These are phyloP conservation scores for Cladopsammia gracilis DNA, from an alignment of 64 coral and sea anemone species.

Conservation along the genomic window DNA sequence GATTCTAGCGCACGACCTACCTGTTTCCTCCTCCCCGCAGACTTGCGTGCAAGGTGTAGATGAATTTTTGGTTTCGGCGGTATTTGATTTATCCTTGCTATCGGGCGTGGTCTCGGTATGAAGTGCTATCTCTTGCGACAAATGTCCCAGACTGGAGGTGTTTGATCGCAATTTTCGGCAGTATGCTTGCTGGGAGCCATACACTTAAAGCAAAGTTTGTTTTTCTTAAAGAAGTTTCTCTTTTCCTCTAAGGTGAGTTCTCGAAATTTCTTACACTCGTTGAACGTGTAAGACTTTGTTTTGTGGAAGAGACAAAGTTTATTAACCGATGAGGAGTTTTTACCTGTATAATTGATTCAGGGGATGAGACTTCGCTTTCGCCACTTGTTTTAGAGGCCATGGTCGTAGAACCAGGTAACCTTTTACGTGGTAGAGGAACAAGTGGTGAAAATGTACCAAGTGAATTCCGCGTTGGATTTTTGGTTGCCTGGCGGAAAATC, in stretches of 20 bases:
- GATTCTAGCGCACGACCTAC: neutral
- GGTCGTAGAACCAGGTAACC: neutral
- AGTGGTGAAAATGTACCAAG: neutral
- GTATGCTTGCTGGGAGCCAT: conserved; percentile 19
- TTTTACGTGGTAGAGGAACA: neutral
- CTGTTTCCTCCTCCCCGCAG: too few species aligned
- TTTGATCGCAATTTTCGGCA: conserved; percentile 35
- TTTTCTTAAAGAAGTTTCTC: conserved; percentile 37
- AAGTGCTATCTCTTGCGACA: conserved; percentile 58
- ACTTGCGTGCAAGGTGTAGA: too few species aligned
- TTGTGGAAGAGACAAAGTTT: conserved; percentile 54
- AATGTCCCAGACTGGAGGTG: conserved; percentile 9
- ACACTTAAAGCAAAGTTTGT: conserved; percentile 65
- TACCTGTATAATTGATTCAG: neutral
- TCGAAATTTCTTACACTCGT: conserved; percentile 50
- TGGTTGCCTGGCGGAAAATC: conserved; percentile 22
- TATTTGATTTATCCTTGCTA: neutral
- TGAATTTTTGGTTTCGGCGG: neutral
- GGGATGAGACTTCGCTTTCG: neutral
- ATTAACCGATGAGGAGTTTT: too few species aligned
- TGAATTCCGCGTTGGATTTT: neutral
- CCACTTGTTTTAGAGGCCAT: neutral
- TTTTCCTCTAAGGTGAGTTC: conserved; percentile 24
- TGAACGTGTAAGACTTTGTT: conserved; percentile 44
- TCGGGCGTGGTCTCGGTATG: neutral